Base-by-base conservation (phyloP, 2,888 invertebrate genomes). In the Pantelozetes paolii region DNA sequence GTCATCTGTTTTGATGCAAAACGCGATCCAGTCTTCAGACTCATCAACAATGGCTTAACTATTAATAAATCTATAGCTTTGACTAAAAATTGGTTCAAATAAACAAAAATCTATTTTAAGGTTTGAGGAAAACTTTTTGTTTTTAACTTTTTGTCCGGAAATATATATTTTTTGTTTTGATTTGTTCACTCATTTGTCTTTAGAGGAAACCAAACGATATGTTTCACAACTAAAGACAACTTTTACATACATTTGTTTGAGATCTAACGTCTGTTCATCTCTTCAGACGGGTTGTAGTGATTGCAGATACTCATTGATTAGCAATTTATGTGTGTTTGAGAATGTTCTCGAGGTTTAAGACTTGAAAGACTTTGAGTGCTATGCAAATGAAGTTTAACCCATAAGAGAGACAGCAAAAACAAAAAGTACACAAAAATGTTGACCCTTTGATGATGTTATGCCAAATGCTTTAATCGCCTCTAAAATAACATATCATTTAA, bases 271-370 rank as follows among this genome's bases (percentile, higher is more conserved):
- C 57, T 57, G 57, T 57, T 57, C 57, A 13, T 45, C 13, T 28
- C 28, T 15, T 57, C 26, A 9, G 45, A 23, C 23, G 57, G n/a
- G n/a, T n/a, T n/a, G n/a, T n/a, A n/a, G 30, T 18, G 57, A 30
- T 30, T 57, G 57, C 30, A 30, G 18, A 11, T 30, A 57, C 57
- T 57, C 57, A 57, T 2, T 57, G 57, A 57, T 57, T 57, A 23
- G 54, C 23, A 54, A 54, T 20, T 54, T 5, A 26, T 50, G 54
- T 57, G 6, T 57, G 45, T 45, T 45, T 45, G 36, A 36, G 11
- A 8, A n/a, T n/a, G n/a, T 36, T 36, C 36, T 45, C 45, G 15
- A 2, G n/a, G n/a, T n/a, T 9, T 13, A 45, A 45, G 11, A 15
- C 15, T 45, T 45, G 45, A 15, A 2, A 36, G 36, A 36, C 9